These are phyloP conservation scores for Stichodactyla helianthus DNA, from an alignment of 64 coral and sea anemone genomes.

Conservation along the genomic window DNA sequence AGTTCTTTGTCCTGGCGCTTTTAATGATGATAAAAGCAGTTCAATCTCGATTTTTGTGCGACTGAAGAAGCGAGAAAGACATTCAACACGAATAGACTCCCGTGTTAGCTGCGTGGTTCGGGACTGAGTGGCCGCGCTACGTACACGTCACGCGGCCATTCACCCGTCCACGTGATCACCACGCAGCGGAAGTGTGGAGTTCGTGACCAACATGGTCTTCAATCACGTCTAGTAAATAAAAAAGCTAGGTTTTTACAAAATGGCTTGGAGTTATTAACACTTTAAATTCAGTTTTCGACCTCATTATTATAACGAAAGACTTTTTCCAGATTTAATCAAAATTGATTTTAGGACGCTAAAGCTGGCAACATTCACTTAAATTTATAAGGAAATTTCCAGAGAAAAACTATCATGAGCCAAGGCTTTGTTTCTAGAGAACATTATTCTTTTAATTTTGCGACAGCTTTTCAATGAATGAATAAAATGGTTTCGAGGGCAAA, in stretches of 20 bases:
- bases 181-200: constrained; percentile 28
- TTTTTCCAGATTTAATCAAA: no score
- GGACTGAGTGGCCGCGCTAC: constrained; percentile 29
- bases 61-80: background rate
- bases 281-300: background rate
- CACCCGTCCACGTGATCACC: constrained; percentile 20
- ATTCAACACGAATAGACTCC: constrained; percentile 7
- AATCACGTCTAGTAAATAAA: background rate
- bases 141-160: constrained; percentile 29
- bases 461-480: background rate
- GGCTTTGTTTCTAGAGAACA: no score
- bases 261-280: background rate
- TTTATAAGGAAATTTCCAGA: no score
- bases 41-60: background rate
- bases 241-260: background rate
- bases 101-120: constrained; percentile 33
- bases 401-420: no score
- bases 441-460: no score
- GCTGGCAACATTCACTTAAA: no score
- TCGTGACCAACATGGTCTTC: background rate
- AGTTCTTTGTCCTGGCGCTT: background rate
- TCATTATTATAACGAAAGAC: no score
- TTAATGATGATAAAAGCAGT: background rate
- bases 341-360: no score
- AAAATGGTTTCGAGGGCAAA: background rate